Percentiles rank a stretch among this genome's conserved stretches.
phyloP scores from a whole-genome alignment of 2,113 vertebrate species.

The Atrichornis clamosus region DNA sequence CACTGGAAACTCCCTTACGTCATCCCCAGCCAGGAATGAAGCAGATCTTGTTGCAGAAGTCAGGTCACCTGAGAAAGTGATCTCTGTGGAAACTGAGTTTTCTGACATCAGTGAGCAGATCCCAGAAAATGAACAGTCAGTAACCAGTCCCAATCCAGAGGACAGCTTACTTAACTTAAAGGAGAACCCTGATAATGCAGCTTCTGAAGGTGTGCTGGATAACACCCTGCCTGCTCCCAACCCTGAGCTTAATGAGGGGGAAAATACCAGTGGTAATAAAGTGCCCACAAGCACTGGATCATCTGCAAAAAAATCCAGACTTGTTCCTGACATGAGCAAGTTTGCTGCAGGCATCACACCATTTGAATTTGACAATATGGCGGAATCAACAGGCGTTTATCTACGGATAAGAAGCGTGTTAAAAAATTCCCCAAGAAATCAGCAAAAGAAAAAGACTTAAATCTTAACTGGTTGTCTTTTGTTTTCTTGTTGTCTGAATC shows the following conservation, averaged over 20 bases:
- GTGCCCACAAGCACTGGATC: not conserved
- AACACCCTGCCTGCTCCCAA: not conserved
- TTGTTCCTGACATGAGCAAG: conserved; percentile 89
- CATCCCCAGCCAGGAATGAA: conserved; percentile 76
- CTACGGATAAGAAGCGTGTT: conserved; percentile 87
- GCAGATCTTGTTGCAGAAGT: conserved; percentile 64
- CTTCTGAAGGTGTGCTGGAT: not conserved
- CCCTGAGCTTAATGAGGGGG: not conserved
- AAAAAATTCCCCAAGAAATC: conserved; percentile 90
- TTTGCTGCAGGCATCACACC: conserved; percentile 92
- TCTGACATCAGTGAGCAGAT: not conserved
- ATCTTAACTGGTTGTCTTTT: not conserved
- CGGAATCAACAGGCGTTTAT: conserved; percentile 91
- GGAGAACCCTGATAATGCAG: not conserved
- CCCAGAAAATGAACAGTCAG: not conserved
- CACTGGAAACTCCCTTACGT: conserved; percentile 77
- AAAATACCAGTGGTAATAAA: not conserved
- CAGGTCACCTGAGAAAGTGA: not conserved
- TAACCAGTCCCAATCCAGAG: not conserved
- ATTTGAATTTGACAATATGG: conserved; percentile 94
- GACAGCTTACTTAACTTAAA: not conserved
- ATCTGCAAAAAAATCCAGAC: conserved; percentile 38
- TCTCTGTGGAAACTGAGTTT: not conserved
- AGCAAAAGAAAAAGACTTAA: conserved; percentile 79
- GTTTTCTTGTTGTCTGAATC: not conserved